Base-by-base conservation (phyloP, 2,888 invertebrate species). In the Megamerina dolium region DNA sequence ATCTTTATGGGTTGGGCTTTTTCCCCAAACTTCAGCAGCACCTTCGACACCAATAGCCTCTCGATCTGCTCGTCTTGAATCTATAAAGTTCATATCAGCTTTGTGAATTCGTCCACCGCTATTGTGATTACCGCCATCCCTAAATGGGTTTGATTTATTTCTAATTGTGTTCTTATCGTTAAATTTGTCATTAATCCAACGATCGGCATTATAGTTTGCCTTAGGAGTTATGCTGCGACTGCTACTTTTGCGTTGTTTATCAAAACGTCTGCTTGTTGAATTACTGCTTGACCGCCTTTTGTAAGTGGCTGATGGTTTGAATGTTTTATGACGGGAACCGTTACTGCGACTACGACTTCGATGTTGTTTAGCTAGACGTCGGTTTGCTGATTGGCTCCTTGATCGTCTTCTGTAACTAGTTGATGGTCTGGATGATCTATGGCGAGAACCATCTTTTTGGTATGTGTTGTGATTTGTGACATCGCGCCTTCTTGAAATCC, bases 41-140 rank as follows among this genome's bases (percentile, higher is more conserved):
- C 86, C 85, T 47, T 80, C 72, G 54, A 79, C 74, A 2, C 87
- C 87, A 33, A 89, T 83, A 49, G 79, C 73, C 61, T 89, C 88
- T 35, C 89, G 73, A 58, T 88, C 82, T 54, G 79, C 78, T 43
- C 87, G 72, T 43, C 87, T 70, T 1, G 80, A 77, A 57, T 85
- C 86, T 71, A 85, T 75, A 50, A 82, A 82, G 54, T 81, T 81
- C 2, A 43, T 27, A 26, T 54, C 54, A 13, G 43, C 47, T 81
- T 50, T 52, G 13, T 47, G 34, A 33, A 44, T 46, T 1, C 60
- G 56, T 10, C 50, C 20, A 5, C 29, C 37, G 16, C 14, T 19
- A 13, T 43, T 41, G 4, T 45, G 50, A 31, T 54, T 54, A 3
- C 53, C 46, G 13, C 51, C 48, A 1, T 55, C 60, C 10, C 54